Evolutionary conservation across 1,140 invertebrate species (phyloP).

Genomic region (Radopholus similis): DNA sequence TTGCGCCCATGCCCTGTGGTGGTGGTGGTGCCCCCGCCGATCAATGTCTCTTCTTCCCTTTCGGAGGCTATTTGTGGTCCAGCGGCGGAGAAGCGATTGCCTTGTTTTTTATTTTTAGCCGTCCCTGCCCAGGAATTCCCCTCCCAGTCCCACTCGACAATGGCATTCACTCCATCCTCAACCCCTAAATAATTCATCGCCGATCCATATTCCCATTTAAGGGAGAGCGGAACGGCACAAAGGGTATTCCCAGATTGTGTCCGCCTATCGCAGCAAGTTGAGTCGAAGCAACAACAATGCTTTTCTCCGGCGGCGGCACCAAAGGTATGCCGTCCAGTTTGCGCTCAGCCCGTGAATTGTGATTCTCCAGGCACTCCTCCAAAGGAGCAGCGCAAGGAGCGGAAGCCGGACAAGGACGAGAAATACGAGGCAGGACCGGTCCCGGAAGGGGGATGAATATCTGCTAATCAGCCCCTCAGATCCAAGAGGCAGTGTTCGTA

Average conservation of each 20-base stretch:
- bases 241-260: no score
- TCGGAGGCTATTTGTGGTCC: neutral
- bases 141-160: no score
- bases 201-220: no score
- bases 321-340: neutral
- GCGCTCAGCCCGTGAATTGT: neutral
- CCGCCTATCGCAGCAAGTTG: no score
- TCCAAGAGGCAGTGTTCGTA: constrained; percentile 55
- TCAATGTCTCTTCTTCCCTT: neutral
- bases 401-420: constrained; percentile 18
- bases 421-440: constrained; percentile 4
- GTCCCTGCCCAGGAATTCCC: no score
- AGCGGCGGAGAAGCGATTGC: no score
- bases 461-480: constrained; percentile 32
- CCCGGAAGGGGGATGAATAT: neutral
- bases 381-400: constrained; percentile 24
- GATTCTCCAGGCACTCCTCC: constrained; percentile 14
- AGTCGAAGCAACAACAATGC: no score
- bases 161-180: no score
- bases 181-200: no score
- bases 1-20: neutral
- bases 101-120: no score
- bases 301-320: neutral
- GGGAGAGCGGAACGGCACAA: no score
- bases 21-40: neutral